These are phyloP conservation scores for Mirza zaza DNA, from an alignment of 2,113 vertebrate genomes.

Conservation along the genomic window DNA sequence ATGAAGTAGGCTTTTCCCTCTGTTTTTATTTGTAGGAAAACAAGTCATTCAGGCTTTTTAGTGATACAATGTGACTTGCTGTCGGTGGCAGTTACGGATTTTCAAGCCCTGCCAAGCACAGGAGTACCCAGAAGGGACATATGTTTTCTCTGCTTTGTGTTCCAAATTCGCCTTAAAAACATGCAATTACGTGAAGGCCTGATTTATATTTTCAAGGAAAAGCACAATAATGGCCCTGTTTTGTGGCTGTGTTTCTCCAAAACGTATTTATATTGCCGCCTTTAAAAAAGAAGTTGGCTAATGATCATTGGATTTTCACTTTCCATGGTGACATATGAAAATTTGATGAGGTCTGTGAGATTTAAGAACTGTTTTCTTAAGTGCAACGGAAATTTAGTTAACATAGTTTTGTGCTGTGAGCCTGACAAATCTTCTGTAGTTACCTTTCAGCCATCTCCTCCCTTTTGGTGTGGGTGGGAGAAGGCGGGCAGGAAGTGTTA, in stretches of 20 bases:
- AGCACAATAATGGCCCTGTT: constrained; percentile 68
- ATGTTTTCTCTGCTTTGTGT: constrained; percentile 78
- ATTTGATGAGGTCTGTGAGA: constrained; percentile 49
- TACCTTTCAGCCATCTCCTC: neutral
- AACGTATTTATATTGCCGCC: constrained; percentile 46
- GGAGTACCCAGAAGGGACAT: constrained; percentile 75
- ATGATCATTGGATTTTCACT: constrained; percentile 58
- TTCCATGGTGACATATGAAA: constrained; percentile 30
- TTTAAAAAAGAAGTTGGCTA: constrained; percentile 64
- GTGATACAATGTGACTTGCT: constrained; percentile 62
- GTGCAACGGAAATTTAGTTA: neutral
- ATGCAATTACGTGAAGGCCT: constrained; percentile 74
- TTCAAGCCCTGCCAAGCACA: constrained; percentile 65
- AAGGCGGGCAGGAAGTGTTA: neutral
- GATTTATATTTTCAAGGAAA: constrained; percentile 76
- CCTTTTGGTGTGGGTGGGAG: neutral
- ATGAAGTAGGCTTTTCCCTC: constrained; percentile 59
- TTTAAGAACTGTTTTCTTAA: constrained; percentile 51
- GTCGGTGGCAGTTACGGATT: constrained; percentile 59
- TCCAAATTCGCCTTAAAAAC: constrained; percentile 77
- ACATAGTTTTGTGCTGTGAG: neutral
- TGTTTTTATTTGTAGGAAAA: constrained; percentile 76
- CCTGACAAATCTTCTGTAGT: neutral
- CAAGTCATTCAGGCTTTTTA: constrained; percentile 73
- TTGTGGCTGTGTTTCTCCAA: constrained; percentile 55